Evolutionary conservation across 2,888 invertebrate species (phyloP).

Genomic region (Bombylius major): DNA sequence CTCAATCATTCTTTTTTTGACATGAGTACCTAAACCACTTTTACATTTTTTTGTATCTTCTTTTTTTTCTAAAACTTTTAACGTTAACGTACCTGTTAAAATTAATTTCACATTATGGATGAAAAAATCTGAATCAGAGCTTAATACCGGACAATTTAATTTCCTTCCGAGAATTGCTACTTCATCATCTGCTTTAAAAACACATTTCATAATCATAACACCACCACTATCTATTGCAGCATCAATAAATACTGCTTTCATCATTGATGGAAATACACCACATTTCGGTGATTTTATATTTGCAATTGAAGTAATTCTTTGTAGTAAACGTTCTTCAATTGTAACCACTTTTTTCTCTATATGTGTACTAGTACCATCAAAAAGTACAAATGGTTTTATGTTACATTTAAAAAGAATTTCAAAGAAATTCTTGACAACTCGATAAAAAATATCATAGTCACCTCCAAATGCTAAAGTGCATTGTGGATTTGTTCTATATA

Average conservation of each 20-base stretch:
- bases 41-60: slow-evolving; percentile 9
- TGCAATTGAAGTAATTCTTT: slow-evolving; percentile 46
- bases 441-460: slow-evolving; percentile 68
- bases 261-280: slow-evolving; percentile 59
- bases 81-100: slow-evolving; percentile 55
- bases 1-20: too few species aligned
- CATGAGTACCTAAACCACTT: too few species aligned
- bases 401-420: slow-evolving; percentile 54
- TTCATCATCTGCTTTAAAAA: slow-evolving; percentile 83
- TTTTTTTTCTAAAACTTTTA: slow-evolving; percentile 30
- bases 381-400: slow-evolving; percentile 56
- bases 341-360: slow-evolving; percentile 60
- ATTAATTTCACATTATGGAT: slow-evolving; percentile 76
- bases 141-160: slow-evolving; percentile 73
- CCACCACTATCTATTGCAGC: slow-evolving; percentile 52
- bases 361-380: slow-evolving; percentile 73
- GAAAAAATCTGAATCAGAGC: slow-evolving; percentile 90
- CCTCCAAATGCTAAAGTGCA: slow-evolving; percentile 68
- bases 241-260: slow-evolving; percentile 62
- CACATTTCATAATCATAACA: slow-evolving; percentile 56
- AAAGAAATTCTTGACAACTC: slow-evolving; percentile 53
- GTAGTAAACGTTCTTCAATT: slow-evolving; percentile 43
- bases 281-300: slow-evolving; percentile 44
- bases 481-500: slow-evolving; percentile 50
- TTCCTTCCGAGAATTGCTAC: slow-evolving; percentile 68